Evolutionary conservation across 2,888 invertebrate genomes (phyloP), one percentile per base, ranked within the genome.

Genomic region (Cyrtodaria siliqua): DNA sequence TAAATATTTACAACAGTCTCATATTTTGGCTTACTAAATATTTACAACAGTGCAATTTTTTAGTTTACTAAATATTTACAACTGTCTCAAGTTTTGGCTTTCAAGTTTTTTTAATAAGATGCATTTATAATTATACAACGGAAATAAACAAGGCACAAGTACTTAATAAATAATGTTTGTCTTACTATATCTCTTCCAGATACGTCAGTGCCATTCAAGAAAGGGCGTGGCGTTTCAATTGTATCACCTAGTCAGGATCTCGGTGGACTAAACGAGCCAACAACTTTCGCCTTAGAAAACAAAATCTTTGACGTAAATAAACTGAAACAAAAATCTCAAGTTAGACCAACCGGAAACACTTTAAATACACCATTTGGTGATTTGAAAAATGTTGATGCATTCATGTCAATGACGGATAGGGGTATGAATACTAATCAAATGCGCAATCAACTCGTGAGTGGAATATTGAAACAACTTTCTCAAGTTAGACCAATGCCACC

Each of bases 261-360:
- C 18, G 72, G 64, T 29, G 42, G 26, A 20, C n/a, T 24, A 2
- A 64, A 52, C n/a, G 64, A 70, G 60, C 77, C 71, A 4, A 68
- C 33, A 52, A 79, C 79, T 8, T 57, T 75, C 20, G 79, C 79
- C 1, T 49, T 79, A n/a, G 79, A 79, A 71, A 79, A 79, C 33
- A 79, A 79, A 69, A 50, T 79, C 2, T 79, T 79, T 50, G 79
- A 79, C 52, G 63, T 71, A 2, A 75, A 68, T 23, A 75, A 68
- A 57, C 60, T 77, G 2, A 72, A 72, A 59, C 50, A 38, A 59
- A 56, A 23, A 8, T 71, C 63, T 3, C 4, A 16, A 33, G 33
- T 8, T 33, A 33, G 33, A 33, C 33, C 6, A 33, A 4, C 33
- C 12, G 4, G 9, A 44, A 9, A 6, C n/a, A 16, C 44, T 9